phyloP scores from a whole-genome alignment of 2,888 invertebrate species.

The Strigamia maritima region DNA sequence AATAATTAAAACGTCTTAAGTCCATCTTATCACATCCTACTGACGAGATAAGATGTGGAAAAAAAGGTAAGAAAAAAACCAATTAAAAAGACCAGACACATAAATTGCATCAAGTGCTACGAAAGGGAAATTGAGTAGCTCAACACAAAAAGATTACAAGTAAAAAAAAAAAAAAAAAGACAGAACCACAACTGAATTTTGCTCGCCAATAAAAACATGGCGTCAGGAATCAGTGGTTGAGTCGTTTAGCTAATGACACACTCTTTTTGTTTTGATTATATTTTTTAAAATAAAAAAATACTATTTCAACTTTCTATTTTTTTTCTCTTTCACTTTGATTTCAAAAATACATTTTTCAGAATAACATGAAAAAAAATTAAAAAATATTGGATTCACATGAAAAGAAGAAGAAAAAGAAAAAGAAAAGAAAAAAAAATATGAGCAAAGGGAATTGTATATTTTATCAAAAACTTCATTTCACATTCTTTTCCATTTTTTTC shows the following conservation, averaged over 20 bases:
- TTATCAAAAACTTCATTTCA: background rate
- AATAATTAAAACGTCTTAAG: constrained; percentile 4
- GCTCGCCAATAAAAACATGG: background rate
- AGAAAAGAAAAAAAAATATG: background rate
- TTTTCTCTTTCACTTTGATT: background rate
- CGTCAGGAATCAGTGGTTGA: background rate
- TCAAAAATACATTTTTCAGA: background rate
- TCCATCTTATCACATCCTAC: background rate
- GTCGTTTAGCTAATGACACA: background rate
- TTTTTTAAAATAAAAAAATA: background rate
- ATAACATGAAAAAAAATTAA: background rate
- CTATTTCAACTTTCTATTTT: background rate
- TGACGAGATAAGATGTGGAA: background rate
- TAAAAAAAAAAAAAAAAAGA: background rate
- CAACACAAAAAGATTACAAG: background rate
- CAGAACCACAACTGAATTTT: background rate
- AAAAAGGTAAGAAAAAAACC: background rate
- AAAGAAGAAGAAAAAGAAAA: background rate
- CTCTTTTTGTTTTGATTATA: background rate
- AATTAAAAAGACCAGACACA: constrained; percentile 1
- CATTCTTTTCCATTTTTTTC: background rate
- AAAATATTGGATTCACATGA: too few species aligned
- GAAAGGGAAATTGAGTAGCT: background rate
- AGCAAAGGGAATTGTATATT: background rate
- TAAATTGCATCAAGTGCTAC: background rate